A percentile compares a stretch with the other conserved stretches of the same genome.
Evolutionary conservation across 2,888 invertebrate genomes (phyloP).

Genomic region (Mellilla xanthometata): DNA sequence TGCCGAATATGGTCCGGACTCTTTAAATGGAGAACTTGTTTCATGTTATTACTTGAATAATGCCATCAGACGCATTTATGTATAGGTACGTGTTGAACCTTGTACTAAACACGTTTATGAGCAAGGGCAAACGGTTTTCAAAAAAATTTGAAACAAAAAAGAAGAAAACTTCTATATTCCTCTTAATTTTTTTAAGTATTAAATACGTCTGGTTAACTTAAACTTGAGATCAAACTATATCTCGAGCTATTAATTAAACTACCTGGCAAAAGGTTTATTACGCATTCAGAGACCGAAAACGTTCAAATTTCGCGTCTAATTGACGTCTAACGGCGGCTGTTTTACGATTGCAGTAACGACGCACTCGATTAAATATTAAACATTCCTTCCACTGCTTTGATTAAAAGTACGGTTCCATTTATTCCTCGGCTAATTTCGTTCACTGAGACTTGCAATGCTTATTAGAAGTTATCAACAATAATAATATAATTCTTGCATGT

Average conservation of each 20-base stretch:
- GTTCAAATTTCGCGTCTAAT: conserved; percentile 55
- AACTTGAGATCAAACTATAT: conserved; percentile 36
- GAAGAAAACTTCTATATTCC: too few relatives aligned
- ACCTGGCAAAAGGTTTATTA: conserved; percentile 45
- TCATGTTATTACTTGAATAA: conserved; percentile 37
- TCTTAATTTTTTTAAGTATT: too few relatives aligned
- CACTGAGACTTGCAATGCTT: too few relatives aligned
- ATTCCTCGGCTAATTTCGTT: conserved; percentile 1
- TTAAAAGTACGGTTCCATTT: conserved; percentile 20
- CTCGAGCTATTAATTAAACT: conserved; percentile 46
- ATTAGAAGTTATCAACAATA: too few relatives aligned
- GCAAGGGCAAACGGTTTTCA: too few relatives aligned
- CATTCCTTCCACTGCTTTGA: conserved; percentile 35
- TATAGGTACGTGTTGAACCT: too few relatives aligned
- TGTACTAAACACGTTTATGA: too few relatives aligned
- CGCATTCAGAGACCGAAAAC: conserved; percentile 53
- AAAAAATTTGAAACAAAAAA: too few relatives aligned
- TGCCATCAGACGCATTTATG: neutral
- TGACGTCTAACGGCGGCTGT: conserved; percentile 53
- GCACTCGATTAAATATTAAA: conserved; percentile 57
- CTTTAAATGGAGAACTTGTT: conserved; percentile 43
- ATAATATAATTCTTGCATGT: too few relatives aligned
- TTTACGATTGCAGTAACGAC: conserved; percentile 53
- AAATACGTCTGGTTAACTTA: neutral
- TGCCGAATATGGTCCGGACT: conserved; percentile 51